These are phyloP conservation scores for Chinchilla lanigera DNA, from an alignment of 2,113 vertebrate species.

Conservation along the genomic window DNA sequence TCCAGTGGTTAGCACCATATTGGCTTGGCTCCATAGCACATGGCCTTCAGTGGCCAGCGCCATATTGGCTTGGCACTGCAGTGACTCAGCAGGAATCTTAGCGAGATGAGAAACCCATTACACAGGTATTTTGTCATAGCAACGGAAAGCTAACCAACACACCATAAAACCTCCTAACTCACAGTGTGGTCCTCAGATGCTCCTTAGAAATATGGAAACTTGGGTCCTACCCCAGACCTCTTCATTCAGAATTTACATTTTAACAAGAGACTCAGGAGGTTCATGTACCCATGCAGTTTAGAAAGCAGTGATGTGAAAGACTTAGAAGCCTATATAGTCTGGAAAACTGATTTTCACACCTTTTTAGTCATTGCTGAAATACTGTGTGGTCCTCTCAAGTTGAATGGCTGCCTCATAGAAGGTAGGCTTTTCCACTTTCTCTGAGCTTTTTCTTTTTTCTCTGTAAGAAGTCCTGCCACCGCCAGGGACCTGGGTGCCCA, in stretches of 20 bases:
- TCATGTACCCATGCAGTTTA: background rate
- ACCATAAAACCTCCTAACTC: background rate
- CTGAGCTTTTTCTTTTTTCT: background rate
- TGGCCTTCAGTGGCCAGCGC: no score
- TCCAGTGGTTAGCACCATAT: no score
- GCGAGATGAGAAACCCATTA: no score
- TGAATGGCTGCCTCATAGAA: background rate
- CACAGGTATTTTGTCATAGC: background rate
- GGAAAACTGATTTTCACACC: background rate
- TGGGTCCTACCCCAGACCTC: background rate
- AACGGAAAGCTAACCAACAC: background rate
- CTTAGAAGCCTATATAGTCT: background rate
- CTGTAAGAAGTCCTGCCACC: background rate
- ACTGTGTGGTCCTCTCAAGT: background rate
- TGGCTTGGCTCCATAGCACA: no score
- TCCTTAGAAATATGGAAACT: background rate
- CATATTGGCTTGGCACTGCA: no score
- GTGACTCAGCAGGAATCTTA: no score
- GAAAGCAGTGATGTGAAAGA: background rate
- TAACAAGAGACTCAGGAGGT: background rate
- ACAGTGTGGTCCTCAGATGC: background rate
- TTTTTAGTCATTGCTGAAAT: background rate
- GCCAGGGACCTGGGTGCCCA: background rate
- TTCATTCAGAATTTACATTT: conserved; percentile 11
- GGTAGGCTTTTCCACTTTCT: background rate